Conservation (phyloP, 2,888 invertebrate genomes). For the Desoria tigrina region DNA sequence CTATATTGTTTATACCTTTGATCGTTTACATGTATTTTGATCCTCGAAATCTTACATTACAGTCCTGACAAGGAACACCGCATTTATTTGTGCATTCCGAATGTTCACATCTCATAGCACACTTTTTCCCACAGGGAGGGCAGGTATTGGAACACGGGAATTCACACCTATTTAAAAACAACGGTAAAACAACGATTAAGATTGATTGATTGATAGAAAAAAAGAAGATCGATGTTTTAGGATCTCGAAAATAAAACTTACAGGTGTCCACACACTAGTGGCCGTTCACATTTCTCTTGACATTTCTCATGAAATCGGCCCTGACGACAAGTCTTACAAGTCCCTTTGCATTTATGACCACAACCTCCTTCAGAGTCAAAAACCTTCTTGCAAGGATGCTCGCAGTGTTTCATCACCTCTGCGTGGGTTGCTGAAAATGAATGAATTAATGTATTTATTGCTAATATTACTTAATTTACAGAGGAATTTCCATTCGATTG, state of each 20-base stretch:
- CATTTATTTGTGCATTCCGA: slow-evolving; percentile 40
- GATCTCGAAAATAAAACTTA: slow-evolving; percentile 49
- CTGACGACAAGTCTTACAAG: slow-evolving; percentile 63
- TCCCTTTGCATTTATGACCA: slow-evolving; percentile 56
- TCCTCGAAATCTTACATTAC: slow-evolving; percentile 26
- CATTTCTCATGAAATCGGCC: slow-evolving; percentile 67
- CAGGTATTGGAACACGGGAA: slow-evolving; percentile 54
- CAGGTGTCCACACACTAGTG: slow-evolving; percentile 67
- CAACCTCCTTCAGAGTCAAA: slow-evolving; percentile 37
- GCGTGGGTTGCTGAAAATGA: slow-evolving; percentile 51
- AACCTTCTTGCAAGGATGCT: slow-evolving; percentile 29
- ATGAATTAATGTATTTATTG: not conserved
- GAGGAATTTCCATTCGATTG: too few species aligned
- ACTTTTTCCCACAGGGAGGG: slow-evolving; percentile 53
- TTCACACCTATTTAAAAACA: slow-evolving; percentile 53
- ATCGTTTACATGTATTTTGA: too few species aligned
- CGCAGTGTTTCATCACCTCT: slow-evolving; percentile 51
- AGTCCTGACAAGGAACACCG: slow-evolving; percentile 40
- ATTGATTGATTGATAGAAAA: too few species aligned
- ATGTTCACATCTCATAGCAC: slow-evolving; percentile 49
- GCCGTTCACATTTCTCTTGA: slow-evolving; percentile 61
- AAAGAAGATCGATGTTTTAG: too few species aligned
- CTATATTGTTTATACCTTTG: too few species aligned
- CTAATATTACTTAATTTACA: too few species aligned
- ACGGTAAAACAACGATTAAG: too few species aligned